Evolutionary conservation across 2,113 vertebrate species (phyloP), one percentile per base, ranked within the genome.

Genomic region (Formicarius rufipectus): DNA sequence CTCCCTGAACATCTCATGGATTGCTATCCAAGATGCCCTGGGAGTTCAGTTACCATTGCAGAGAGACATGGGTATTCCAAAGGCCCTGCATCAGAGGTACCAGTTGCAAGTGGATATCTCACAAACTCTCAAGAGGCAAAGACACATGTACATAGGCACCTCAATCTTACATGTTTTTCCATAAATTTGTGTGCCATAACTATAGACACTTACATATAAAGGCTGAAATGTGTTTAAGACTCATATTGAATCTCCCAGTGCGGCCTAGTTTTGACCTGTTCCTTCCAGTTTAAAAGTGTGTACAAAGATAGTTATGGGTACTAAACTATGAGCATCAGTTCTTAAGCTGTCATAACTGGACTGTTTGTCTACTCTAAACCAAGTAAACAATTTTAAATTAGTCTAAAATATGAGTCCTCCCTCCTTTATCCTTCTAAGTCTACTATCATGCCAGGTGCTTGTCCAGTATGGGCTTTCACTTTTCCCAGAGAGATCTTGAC

Each of bases 21-120:
- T 4, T 40, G 47, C 37, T 50, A 60, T 25, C 20, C 0, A 0
- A 71, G 50, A 47, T 33, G 55, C 17, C 23, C 30, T 22, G 17
- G 30, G 64, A 62, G 37, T 23, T 91, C 76, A 44, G 37, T 31
- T 21, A 72, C 24, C 30, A 22, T 45, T 60, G 52, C 56, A 79
- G 31, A 58, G n/a, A 50, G 49, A 63, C 16, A 52, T 2, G 7
- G 4, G 17, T 53, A 47, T 45, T 33, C 63, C 68, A 87, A 84
- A 84, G 31, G 40, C 8, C n/a, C 31, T 31, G n/a, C 45, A 22
- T 35, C 40, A 44, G 13, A 49, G 5, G 15, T 24, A 39, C 14
- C 24, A 62, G 10, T 6, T 22, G 25, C 40, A 31, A 13, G 18
- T 5, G 35, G 14, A 10, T 47, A 33, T 71, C 60, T 67, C 31